Base-by-base conservation (phyloP, 1,140 invertebrate species). In the Agrypnia vestita region DNA sequence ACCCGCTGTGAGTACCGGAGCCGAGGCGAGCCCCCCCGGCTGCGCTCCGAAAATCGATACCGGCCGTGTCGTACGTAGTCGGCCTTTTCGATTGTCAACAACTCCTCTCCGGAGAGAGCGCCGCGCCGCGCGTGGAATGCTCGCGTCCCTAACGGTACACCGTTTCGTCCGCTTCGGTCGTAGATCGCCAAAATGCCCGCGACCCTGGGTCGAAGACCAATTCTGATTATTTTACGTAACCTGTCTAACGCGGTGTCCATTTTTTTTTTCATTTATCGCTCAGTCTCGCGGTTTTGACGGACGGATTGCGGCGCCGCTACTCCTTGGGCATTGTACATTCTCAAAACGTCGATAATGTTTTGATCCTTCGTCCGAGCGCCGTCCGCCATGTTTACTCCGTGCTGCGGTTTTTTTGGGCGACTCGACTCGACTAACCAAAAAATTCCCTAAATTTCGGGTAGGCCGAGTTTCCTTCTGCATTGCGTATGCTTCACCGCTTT, bases 1-100 rank as follows among this genome's bases (percentile, higher is more conserved):
- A 91, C 84, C 91, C 91, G 83, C 90, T 92, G 91, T 92, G 83
- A 92, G 91, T 92, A 90, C n/a, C n/a, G n/a, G n/a, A n/a, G n/a
- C n/a, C n/a, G n/a, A n/a, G n/a, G n/a, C n/a, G n/a, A n/a, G n/a
- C n/a, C n/a, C n/a, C n/a, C 15, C 46, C 49, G 46, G 17, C 67
- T 49, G 67, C 46, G 44, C 46, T 47, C 46, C 49, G 67, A 71
- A 71, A 71, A 71, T 71, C 67, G 67, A 71, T 71, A 49, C 17
- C 17, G 7, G 8, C 49, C 15, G 9, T 15, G 44, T 67, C 15
- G 62, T 44, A 67, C 15, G 62, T 44, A 67, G 43, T 44, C 15
- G n/a, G 12, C 62, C 35, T 44, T 47, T 15, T 67, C 13, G 13
- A 44, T 25, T 44, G 44, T 67, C 35, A 43, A 15, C 62, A 67